Evolutionary conservation across 2,888 invertebrate genomes (phyloP).

Genomic region (Neoitamus cyanurus): DNA sequence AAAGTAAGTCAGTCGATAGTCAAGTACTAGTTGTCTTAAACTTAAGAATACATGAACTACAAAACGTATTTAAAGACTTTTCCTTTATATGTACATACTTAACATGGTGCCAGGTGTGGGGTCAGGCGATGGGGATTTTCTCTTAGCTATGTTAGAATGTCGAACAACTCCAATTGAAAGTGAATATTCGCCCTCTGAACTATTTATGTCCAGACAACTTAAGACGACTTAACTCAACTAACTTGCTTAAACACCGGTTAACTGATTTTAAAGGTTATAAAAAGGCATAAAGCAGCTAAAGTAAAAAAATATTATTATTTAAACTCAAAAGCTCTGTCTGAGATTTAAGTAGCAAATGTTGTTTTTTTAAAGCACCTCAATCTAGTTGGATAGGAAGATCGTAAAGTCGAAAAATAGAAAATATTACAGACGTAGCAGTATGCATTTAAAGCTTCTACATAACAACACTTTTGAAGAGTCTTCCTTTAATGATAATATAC

Average conservation of each 20-base stretch:
- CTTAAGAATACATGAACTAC: no score
- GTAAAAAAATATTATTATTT: no score
- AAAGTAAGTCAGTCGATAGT: no score
- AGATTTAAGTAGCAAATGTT: background rate
- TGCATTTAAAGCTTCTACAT: background rate
- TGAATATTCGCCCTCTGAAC: background rate
- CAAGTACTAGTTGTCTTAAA: no score
- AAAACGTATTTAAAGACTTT: no score
- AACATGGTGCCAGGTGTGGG: no score
- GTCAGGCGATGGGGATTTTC: background rate
- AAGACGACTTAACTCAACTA: background rate
- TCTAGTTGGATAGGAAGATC: background rate
- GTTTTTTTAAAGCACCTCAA: background rate
- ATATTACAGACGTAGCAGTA: background rate
- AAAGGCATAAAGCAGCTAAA: no score
- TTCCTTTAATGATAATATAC: background rate
- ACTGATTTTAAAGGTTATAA: no score
- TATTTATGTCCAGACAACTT: background rate
- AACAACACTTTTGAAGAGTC: background rate
- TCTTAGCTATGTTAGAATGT: background rate
- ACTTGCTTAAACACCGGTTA: no score
- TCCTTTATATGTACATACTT: no score
- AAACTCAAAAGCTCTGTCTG: no score
- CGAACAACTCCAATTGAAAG: background rate
- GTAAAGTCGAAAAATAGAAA: no score